phyloP scores from a whole-genome alignment of 1,140 invertebrate genomes.

The Doryteuthis pealeii region DNA sequence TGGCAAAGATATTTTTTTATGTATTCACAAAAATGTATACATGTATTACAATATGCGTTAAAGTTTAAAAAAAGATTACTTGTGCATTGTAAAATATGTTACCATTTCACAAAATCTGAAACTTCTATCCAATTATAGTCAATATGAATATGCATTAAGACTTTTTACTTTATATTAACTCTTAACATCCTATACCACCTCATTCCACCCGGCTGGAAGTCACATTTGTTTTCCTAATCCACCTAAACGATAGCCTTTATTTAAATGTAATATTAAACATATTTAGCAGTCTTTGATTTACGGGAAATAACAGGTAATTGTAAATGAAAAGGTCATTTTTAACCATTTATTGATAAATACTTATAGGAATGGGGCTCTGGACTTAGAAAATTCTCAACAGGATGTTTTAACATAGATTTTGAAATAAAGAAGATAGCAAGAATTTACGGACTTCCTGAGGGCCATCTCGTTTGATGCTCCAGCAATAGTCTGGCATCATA shows the following conservation, averaged over 20 bases:
- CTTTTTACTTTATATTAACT: not conserved
- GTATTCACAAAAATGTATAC: not conserved
- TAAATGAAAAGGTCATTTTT: too few relatives aligned
- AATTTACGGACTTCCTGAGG: not conserved
- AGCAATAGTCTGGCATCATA: not conserved
- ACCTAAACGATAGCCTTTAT: too few relatives aligned
- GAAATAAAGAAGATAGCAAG: not conserved
- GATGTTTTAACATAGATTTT: not conserved
- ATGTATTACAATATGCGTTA: not conserved
- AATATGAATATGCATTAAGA: not conserved
- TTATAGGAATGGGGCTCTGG: too few relatives aligned
- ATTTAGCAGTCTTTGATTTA: too few relatives aligned
- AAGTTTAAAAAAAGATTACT: not conserved
- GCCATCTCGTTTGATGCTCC: not conserved
- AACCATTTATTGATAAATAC: too few relatives aligned
- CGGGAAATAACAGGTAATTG: too few relatives aligned
- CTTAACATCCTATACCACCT: too few relatives aligned
- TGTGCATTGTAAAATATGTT: not conserved
- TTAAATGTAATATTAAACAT: too few relatives aligned
- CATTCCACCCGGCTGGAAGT: too few relatives aligned
- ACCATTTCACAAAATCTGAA: not conserved
- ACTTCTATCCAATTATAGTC: not conserved
- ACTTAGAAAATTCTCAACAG: too few relatives aligned
- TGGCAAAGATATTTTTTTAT: not conserved
- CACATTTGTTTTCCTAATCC: too few relatives aligned